These are phyloP conservation scores for Carposina sasakii DNA, from an alignment of 1,140 invertebrate genomes.

Conservation along the genomic window DNA sequence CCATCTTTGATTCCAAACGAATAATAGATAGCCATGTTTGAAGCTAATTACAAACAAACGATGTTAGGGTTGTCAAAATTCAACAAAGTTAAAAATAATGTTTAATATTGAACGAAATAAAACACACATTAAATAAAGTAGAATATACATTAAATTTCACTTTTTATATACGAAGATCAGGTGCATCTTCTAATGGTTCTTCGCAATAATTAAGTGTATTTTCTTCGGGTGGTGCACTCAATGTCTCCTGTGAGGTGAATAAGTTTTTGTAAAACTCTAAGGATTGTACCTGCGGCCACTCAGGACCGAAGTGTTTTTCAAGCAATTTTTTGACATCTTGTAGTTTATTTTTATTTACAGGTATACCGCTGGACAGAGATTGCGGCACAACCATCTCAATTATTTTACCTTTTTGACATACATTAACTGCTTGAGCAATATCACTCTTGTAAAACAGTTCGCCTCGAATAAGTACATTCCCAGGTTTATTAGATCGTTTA, in stretches of 20 bases:
- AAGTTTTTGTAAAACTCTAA: not conserved
- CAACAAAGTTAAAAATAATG: not conserved
- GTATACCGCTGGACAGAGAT: slow-evolving; percentile 9
- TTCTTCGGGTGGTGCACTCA: not conserved
- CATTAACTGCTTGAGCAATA: slow-evolving; percentile 13
- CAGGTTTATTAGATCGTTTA: slow-evolving; percentile 1
- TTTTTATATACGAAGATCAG: not conserved
- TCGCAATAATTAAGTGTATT: not conserved
- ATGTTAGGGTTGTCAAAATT: not conserved
- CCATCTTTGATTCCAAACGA: not conserved
- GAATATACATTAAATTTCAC: not conserved
- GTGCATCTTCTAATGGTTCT: not conserved
- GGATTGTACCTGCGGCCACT: not conserved
- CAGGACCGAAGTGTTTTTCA: slow-evolving; percentile 17
- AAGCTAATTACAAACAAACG: not conserved
- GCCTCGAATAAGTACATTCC: slow-evolving; percentile 16
- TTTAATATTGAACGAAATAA: not conserved
- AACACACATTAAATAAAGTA: not conserved
- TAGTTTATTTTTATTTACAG: slow-evolving; percentile 18
- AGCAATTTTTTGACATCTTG: slow-evolving; percentile 19
- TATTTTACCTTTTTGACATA: slow-evolving; percentile 19
- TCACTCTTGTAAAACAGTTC: slow-evolving; percentile 19
- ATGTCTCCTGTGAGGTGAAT: not conserved
- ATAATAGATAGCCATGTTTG: not conserved
- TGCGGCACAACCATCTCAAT: slow-evolving; percentile 13